Base-by-base conservation (phyloP, 2,797 vertebrate species). In the Cyprinodon diabolis region DNA sequence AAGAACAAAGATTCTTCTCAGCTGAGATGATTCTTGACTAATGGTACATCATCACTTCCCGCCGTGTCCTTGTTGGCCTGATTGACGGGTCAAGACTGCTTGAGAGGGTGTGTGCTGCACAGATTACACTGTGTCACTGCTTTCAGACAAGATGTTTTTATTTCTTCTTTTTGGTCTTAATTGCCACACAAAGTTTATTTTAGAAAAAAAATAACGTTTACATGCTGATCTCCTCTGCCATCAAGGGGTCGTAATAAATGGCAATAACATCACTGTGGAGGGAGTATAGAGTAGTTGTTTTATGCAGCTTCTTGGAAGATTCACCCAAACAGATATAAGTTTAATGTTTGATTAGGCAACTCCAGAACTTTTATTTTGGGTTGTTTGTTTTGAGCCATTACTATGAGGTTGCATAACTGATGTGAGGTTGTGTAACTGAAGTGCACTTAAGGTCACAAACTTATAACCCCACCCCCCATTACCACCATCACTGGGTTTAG, bases 1-100 rank as follows among this genome's bases (percentile, higher is more conserved):
- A 84, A 89, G 91, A 93, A 90, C 91, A 92, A 85, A 91, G 80
- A 86, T 91, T 90, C 84, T 91, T 88, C 88, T 84, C 76, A 67
- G 84, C 87, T 66, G 82, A 87, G 90, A 89, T 88, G 82, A 83
- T 90, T 89, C 86, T 73, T 76, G 84, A 91, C 82, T 89, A 88
- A 90, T 90, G 90, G 85, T 71, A 83, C 90, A 83, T 88, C 81
- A 69, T 77, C 82, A 43, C 69, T 81, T 80, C 81, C 79, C 76
- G 12, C 23, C 3, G 78, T 66, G 79, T 80, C 86, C 83, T 83
- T 79, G 81, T 81, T 84, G 75, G 78, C 75, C 56, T 49, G 87
- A 85, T 72, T 86, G 90, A 87, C 90, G 77, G 72, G 55, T 70
- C 60, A 75, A 79, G 69, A 72, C 69, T 45, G 69, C 55, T 40